A percentile compares a stretch with the other conserved stretches of the same genome.
phyloP scores from a whole-genome alignment of 2,888 invertebrate genomes.

The Drosophila anomalata region DNA sequence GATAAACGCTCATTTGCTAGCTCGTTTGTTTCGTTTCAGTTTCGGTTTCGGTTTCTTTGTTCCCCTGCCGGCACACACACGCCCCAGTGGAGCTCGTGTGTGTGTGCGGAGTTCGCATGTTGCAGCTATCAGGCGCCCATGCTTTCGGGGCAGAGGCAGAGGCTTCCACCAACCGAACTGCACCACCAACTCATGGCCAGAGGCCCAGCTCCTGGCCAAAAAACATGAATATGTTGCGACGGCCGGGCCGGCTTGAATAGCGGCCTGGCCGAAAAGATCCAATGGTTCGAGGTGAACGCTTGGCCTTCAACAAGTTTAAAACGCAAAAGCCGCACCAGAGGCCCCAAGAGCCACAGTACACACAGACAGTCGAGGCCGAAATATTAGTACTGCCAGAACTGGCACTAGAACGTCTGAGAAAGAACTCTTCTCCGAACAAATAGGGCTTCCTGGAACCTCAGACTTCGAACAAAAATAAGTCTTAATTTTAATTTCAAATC shows the following conservation, averaged over 20 bases:
- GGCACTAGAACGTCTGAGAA: neutral
- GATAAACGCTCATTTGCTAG: conserved; percentile 11
- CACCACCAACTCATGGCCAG: too few species aligned
- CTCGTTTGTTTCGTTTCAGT: conserved; percentile 25
- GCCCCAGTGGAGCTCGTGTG: neutral
- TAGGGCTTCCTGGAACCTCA: too few species aligned
- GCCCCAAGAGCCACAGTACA: conserved; percentile 26
- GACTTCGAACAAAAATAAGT: too few species aligned
- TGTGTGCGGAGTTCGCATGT: conserved; percentile 48
- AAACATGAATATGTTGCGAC: conserved; percentile 8
- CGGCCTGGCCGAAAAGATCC: conserved; percentile 21
- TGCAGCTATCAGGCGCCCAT: conserved; percentile 65
- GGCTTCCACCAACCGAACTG: too few species aligned
- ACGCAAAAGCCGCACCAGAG: conserved; percentile 56
- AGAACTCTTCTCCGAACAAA: neutral
- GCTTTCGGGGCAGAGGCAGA: conserved; percentile 6
- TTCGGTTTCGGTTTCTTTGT: conserved; percentile 45
- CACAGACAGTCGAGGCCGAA: conserved; percentile 11
- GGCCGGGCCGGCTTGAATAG: neutral
- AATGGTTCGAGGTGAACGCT: conserved; percentile 58
- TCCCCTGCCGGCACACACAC: conserved; percentile 28
- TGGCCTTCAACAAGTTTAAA: conserved; percentile 72
- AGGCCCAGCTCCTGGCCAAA: conserved; percentile 2
- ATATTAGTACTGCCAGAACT: conserved; percentile 7
- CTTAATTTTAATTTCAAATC: neutral